Conservation (phyloP, 2,888 invertebrate species). For the Stenichneumon culpator region DNA sequence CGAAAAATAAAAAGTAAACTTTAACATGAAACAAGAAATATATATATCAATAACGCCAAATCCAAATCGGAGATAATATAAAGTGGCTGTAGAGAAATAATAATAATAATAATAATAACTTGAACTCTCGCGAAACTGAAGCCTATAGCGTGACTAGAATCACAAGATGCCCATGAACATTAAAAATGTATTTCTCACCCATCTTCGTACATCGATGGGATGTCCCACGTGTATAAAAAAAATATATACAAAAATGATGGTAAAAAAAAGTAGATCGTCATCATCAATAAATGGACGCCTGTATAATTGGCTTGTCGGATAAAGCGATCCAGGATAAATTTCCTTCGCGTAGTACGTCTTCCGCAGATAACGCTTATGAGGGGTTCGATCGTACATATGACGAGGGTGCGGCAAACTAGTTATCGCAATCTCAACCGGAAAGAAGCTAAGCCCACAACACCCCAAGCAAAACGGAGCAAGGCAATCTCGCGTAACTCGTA, state of each 20-base stretch:
- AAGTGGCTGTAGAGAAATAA: too few species aligned
- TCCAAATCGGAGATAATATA: too few species aligned
- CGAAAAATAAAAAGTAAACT: too few species aligned
- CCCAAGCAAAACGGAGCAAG: too few species aligned
- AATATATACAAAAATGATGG: neutral
- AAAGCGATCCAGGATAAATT: neutral
- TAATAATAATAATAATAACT: too few species aligned
- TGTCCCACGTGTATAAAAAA: neutral
- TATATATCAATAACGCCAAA: too few species aligned
- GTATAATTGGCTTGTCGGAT: neutral
- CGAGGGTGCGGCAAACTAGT: constrained; percentile 26
- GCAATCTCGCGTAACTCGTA: neutral
- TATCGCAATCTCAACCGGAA: constrained; percentile 43
- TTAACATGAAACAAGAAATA: too few species aligned
- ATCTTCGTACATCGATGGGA: neutral
- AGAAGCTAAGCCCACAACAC: neutral
- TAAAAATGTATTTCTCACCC: neutral
- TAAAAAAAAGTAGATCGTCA: neutral
- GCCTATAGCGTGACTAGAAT: neutral
- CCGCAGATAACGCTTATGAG: constrained; percentile 7
- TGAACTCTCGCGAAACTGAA: neutral
- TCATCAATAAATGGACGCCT: neutral
- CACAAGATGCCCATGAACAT: neutral
- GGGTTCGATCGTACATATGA: constrained; percentile 34
- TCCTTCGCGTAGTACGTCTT: constrained; percentile 18